phyloP scores from a whole-genome alignment of 2,113 vertebrate species.

The Phalacrocorax aristotelis region DNA sequence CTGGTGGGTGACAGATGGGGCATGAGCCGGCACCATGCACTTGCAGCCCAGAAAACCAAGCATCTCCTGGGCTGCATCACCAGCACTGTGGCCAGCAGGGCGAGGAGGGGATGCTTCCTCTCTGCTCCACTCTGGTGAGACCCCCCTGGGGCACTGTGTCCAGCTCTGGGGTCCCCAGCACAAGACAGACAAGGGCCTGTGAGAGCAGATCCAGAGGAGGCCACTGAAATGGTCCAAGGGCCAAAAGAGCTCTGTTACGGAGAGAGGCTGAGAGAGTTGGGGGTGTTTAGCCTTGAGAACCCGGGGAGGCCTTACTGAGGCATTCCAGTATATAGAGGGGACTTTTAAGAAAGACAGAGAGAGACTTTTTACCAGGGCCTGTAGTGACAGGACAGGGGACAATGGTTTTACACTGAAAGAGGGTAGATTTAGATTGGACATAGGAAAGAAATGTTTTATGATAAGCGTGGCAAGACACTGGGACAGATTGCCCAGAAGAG shows the following conservation, averaged over 20 bases:
- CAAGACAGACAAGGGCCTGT: background rate
- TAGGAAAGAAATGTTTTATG: background rate
- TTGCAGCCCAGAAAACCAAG: background rate
- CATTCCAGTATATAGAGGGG: too few relatives aligned
- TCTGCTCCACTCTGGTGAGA: background rate
- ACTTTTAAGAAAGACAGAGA: background rate
- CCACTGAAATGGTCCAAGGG: background rate
- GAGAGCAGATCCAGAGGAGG: background rate
- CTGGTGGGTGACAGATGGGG: background rate
- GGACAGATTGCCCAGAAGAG: background rate
- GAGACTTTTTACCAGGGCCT: too few relatives aligned
- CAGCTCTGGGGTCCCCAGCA: background rate
- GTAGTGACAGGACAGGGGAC: background rate
- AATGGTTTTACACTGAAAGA: background rate
- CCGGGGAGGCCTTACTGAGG: too few relatives aligned
- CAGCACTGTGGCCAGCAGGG: background rate
- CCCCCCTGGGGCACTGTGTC: too few relatives aligned
- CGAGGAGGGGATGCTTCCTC: background rate
- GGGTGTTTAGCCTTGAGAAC: background rate
- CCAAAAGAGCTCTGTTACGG: background rate
- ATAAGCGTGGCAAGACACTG: background rate
- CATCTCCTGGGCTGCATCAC: too few relatives aligned
- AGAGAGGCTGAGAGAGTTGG: background rate
- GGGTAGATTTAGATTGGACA: background rate
- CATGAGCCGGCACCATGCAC: rapidly evolving